A percentile compares a stretch with the other conserved stretches of the same genome.
Conservation (phyloP, 92 coral and sea anemone species). For the Parazoanthus swiftii region DNA sequence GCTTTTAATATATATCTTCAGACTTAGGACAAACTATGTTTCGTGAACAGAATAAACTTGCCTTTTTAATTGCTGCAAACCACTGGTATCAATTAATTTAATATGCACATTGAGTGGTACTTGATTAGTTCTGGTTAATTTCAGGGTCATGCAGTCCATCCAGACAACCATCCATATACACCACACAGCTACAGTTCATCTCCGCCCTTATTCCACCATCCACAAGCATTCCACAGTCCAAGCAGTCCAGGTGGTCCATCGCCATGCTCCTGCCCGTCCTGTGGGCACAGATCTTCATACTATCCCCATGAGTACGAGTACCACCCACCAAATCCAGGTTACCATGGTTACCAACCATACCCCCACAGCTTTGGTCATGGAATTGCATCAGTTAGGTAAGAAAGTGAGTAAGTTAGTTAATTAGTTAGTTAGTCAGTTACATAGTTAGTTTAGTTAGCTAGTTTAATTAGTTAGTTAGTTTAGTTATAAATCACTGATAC, state of each 20-base stretch:
- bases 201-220: constrained; percentile 13
- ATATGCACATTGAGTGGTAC: not conserved
- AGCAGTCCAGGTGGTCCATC: not conserved
- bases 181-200: constrained; percentile 9
- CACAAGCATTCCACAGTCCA: constrained; percentile 26
- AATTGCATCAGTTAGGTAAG: constrained; percentile 4
- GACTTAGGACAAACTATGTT: no score
- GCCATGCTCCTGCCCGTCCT: constrained; percentile 11
- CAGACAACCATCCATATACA: not conserved
- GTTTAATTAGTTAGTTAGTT: no score
- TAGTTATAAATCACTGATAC: no score
- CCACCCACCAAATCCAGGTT: not conserved
- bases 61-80: no score
- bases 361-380: constrained; percentile 2
- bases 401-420: not conserved
- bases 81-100: no score
- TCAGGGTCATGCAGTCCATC: not conserved
- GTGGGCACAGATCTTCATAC: constrained; percentile 23
- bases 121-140: not conserved
- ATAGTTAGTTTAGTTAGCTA: no score
- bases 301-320: constrained; percentile 2
- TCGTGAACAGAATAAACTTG: no score
- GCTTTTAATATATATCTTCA: no score
- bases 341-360: constrained; percentile 19
- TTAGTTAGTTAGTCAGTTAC: no score